phyloP scores from a whole-genome alignment of 2,113 vertebrate species.

The Scytalopus superciliaris region DNA sequence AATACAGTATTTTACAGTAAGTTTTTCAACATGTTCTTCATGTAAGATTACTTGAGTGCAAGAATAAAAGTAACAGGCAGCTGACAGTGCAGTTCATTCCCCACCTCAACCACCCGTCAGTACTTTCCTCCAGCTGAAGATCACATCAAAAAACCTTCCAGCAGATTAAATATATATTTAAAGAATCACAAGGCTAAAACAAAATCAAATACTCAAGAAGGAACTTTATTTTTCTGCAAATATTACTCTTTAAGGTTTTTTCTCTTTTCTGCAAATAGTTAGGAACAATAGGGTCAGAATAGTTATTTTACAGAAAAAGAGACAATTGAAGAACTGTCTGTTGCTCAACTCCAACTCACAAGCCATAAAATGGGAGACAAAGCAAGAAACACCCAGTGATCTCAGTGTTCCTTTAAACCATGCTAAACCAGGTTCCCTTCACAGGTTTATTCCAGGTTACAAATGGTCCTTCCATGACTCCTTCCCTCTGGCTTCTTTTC shows the following conservation, averaged over 20 bases:
- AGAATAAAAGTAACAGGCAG: neutral
- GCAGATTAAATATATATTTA: neutral
- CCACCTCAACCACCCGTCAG: neutral
- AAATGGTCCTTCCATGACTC: neutral
- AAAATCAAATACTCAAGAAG: neutral
- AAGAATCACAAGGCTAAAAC: neutral
- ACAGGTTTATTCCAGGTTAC: neutral
- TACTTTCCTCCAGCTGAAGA: neutral
- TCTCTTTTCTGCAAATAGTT: neutral
- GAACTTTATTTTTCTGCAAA: neutral
- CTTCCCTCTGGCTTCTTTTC: neutral
- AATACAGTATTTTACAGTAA: neutral
- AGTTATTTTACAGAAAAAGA: neutral
- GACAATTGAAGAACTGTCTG: neutral
- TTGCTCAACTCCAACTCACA: neutral
- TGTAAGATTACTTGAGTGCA: neutral
- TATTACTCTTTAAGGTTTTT: neutral
- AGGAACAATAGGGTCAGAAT: neutral
- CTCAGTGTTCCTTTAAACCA: neutral
- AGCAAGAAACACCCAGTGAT: neutral
- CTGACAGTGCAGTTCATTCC: neutral
- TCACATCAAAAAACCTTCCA: neutral
- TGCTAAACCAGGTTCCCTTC: neutral
- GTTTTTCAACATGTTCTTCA: neutral
- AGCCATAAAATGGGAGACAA: fast-evolving